Conservation (phyloP, 2,888 invertebrate genomes). For the Digitonthophagus gazella region DNA sequence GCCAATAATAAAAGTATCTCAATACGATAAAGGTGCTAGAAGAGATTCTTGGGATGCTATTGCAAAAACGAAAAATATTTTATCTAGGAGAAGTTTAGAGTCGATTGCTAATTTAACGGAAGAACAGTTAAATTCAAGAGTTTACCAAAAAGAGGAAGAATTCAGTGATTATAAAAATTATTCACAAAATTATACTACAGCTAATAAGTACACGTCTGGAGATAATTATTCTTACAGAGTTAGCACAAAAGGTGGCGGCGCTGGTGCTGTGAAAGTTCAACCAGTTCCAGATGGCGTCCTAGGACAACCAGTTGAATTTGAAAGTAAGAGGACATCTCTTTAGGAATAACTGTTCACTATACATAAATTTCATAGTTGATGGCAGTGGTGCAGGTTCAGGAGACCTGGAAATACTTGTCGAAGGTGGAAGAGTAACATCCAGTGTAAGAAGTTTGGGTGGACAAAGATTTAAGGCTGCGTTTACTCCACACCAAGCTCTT, state of each 20-base stretch:
- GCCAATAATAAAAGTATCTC: constrained; percentile 61
- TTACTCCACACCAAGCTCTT: constrained; percentile 84
- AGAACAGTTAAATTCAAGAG: constrained; percentile 53
- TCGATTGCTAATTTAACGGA: constrained; percentile 69
- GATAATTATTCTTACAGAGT: constrained; percentile 37
- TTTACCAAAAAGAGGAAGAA: constrained; percentile 21
- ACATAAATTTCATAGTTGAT: constrained; percentile 65
- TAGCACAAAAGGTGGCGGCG: constrained; percentile 67
- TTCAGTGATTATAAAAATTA: constrained; percentile 36
- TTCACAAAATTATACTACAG: constrained; percentile 39
- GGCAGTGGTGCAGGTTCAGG: constrained; percentile 95
- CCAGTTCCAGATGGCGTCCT: constrained; percentile 83
- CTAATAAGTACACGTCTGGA: constrained; percentile 41
- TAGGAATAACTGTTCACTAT: neutral
- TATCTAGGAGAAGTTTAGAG: constrained; percentile 69
- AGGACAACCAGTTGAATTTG: constrained; percentile 92
- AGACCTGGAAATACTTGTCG: constrained; percentile 92
- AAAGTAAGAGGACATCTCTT: constrained; percentile 65
- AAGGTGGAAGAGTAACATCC: constrained; percentile 92
- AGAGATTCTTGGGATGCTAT: constrained; percentile 82
- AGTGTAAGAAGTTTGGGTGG: constrained; percentile 88
- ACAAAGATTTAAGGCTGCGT: constrained; percentile 87
- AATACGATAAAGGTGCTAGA: constrained; percentile 58
- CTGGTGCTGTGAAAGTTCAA: constrained; percentile 81
- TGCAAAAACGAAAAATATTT: constrained; percentile 74